Base-by-base conservation (phyloP, 2,113 vertebrate genomes). In the Oncorhynchus masou region DNA sequence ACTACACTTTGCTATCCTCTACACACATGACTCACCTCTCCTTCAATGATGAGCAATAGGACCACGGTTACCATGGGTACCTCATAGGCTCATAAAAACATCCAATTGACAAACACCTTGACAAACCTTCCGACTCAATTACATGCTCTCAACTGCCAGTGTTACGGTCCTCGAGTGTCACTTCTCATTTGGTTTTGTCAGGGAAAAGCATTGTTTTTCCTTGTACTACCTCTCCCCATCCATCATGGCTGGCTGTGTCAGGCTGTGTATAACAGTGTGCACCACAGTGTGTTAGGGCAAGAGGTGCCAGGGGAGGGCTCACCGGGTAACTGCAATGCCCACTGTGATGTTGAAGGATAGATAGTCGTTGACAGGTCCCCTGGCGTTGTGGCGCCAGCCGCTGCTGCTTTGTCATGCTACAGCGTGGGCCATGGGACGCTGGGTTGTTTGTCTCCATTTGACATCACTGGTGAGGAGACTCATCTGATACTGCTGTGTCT, bases 401-500 rank as follows among this genome's bases (percentile, higher is more conserved):
- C 87, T 91, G 90, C 90, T 88, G 88, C 82, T 89, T 92, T 91
- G 88, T 81, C 72, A 84, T 88, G 87, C 76, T 85, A 69, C 84
- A 29, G 51, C 80, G 79, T 75, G 24, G 60, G 65, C 81, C 74
- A 83, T 70, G 78, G 65, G 65, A 80, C 79, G 59, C 85, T 77
- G 74, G 83, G 85, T 83, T 88, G 80, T 89, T 90, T 85, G 83
- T 91, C 87, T 90, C 81, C 79, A 79, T 90, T 88, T 86, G 75
- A 81, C 85, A 78, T 76, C 62, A 84, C 87, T 71, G 49, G 83
- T n/a, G 62, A 70, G 68, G 31, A 86, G 82, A 83, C n/a, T 79
- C 57, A 77, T 79, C 74, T 75, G 73, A 59, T 84, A 78, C 85
- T 86, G 80, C 78, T 74, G 66, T 79, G 74, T 78, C 83, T 74